Evolutionary conservation across 2,888 invertebrate species (phyloP).

Genomic region (Drosophila engyochracea): DNA sequence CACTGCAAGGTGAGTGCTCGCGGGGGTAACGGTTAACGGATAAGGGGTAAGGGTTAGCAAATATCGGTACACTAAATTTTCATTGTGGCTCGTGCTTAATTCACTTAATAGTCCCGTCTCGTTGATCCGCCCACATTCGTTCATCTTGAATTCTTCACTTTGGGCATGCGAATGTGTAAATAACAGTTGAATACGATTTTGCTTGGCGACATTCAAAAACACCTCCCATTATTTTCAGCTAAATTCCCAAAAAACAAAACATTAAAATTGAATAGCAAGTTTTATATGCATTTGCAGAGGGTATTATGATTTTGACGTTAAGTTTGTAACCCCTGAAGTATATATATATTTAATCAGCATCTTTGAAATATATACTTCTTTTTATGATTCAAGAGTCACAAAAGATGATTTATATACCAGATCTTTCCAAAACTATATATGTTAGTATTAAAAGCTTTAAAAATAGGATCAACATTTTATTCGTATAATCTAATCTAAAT

Average conservation of each 20-base stretch:
- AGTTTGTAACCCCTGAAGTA: not conserved
- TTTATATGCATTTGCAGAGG: not conserved
- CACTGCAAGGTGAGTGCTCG: conserved; percentile 88
- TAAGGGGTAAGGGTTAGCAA: not conserved
- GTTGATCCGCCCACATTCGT: conserved; percentile 49
- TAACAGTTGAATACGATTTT: not conserved
- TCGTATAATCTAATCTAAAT: not conserved
- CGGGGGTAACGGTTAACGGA: not conserved
- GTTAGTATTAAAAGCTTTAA: not conserved
- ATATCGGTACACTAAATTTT: conserved; percentile 25
- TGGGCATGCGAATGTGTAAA: not conserved
- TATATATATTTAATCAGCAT: not conserved
- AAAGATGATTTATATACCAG: not conserved
- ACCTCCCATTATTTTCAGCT: not conserved
- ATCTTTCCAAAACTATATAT: not conserved
- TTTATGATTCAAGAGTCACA: not conserved
- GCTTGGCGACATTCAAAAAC: not conserved
- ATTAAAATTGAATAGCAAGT: no score
- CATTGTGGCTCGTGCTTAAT: conserved; percentile 53
- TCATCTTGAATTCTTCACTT: conserved; percentile 6
- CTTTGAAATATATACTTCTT: not conserved
- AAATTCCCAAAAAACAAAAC: not conserved
- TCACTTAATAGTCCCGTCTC: conserved; percentile 48
- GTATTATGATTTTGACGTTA: not conserved
- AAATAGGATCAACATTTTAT: not conserved